Evolutionary conservation across 2,888 invertebrate species (phyloP), one percentile per base, ranked within the genome.

Genomic region (Pristionchus fissidentatus): DNA sequence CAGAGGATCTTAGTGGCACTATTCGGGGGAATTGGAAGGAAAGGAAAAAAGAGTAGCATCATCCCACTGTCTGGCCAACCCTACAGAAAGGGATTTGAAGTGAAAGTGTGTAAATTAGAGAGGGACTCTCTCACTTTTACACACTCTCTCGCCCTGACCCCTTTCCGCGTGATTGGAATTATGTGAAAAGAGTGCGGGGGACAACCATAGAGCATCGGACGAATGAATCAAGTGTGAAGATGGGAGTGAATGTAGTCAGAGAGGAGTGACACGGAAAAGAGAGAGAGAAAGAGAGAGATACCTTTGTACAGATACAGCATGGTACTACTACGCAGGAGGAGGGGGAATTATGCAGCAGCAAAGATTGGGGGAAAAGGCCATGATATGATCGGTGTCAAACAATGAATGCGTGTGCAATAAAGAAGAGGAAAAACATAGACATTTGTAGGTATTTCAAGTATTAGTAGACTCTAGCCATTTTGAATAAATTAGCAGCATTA

Each of bases 301-400:
- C 70, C 10, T 70, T 70, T 70, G 70, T 70, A 70, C 70, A 70
- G 70, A 70, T 70, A 70, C 70, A 70, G 43, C 38, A 70, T 70
- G 70, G 55, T 15, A 55, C n/a, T n/a, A n/a, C n/a, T n/a, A n/a
- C n/a, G n/a, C n/a, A n/a, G n/a, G n/a, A n/a, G n/a, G 10, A 46
- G 15, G 46, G 19, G 66, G 38, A 41, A 70, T 70, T 70, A 70
- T 70, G 70, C 70, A 43, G 26, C 41, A 26, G 43, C 70, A 70
- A 8, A 22, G 70, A 70, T n/a, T 41, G 32, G 22, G 32, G 13
- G 62, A 19, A 19, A 70, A 41, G 41, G 70, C 70, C 70, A 70
- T 70, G 70, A 70, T 70, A 70, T 70, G 70, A 70, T 70, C 13
- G 26, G 32, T 41, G 41, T 70, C 70, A 38, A 70, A 41, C 70